Percentiles rank a stretch among this genome's conserved stretches.
Conservation (phyloP, 1,140 invertebrate genomes). For the Ips nitidus region DNA sequence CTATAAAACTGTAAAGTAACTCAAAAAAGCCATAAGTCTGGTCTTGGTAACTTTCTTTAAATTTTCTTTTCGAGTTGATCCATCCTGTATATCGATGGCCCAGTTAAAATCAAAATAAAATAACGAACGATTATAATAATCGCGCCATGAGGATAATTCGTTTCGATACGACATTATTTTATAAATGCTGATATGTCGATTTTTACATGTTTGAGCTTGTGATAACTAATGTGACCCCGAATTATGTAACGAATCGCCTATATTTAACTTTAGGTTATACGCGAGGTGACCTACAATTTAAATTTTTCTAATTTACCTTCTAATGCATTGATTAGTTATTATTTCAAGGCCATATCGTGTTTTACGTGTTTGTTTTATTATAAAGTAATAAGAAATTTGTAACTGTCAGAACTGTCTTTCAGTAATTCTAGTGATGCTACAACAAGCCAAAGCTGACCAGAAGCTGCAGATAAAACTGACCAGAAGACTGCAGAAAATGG, state of each 20-base stretch:
- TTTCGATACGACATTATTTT: slow-evolving; percentile 6
- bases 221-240: slow-evolving; percentile 18
- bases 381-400: no score
- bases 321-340: no score
- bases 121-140: neutral
- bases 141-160: neutral
- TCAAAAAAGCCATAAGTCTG: neutral
- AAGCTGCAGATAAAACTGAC: no score
- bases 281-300: no score
- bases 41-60: neutral
- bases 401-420: no score
- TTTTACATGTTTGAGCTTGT: slow-evolving; percentile 18
- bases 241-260: slow-evolving; percentile 23
- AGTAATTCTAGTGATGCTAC: no score
- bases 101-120: neutral
- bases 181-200: slow-evolving; percentile 17
- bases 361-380: no score
- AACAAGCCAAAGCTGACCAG: no score
- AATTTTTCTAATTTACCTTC: no score
- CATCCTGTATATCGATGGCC: neutral
- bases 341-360: no score
- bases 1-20: no score
- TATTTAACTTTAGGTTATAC: slow-evolving; percentile 5
- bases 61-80: neutral
- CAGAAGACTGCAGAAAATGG: no score